These are phyloP conservation scores for Arbacia lixula DNA, from an alignment of 53 echinoderm and acorn worm genomes.

Conservation along the genomic window DNA sequence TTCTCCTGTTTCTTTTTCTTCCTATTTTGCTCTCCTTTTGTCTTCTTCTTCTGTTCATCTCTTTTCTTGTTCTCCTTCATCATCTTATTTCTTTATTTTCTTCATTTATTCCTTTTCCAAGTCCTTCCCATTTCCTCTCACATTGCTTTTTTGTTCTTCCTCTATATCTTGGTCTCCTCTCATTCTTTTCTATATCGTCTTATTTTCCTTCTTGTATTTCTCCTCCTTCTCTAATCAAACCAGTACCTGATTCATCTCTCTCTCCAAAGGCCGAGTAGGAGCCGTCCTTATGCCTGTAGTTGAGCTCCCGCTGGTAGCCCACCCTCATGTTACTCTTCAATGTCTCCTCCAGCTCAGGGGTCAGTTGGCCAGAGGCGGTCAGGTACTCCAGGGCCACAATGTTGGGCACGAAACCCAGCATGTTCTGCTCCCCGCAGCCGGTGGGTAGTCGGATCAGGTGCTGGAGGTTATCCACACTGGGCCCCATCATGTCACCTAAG, in stretches of 20 bases:
- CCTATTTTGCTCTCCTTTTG: too few species aligned
- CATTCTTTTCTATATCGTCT: too few species aligned
- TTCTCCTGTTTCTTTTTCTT: too few species aligned
- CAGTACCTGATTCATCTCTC: constrained; percentile 57
- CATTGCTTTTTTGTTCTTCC: too few species aligned
- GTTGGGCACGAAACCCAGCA: constrained; percentile 85
- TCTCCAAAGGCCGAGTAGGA: constrained; percentile 88
- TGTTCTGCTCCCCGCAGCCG: constrained; percentile 96
- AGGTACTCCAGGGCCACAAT: constrained; percentile 85
- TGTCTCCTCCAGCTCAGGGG: constrained; percentile 43
- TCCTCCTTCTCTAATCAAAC: too few species aligned
- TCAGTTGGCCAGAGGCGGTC: constrained; percentile 71
- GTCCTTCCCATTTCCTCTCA: too few species aligned
- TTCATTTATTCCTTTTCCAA: too few species aligned
- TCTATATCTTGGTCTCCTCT: too few species aligned
- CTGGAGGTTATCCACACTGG: constrained; percentile 80
- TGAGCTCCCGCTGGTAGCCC: constrained; percentile 95
- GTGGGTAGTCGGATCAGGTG: constrained; percentile 78
- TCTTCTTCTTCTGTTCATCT: too few species aligned
- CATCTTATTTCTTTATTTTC: too few species aligned
- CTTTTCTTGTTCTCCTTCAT: too few species aligned
- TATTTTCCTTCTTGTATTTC: too few species aligned
- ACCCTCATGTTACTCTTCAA: constrained; percentile 73
- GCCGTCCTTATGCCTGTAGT: constrained; percentile 78
- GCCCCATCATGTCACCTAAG: constrained; percentile 89